phyloP scores from a whole-genome alignment of 37 sponge, comb jelly and placozoan genomes.

The Dysidea cf. avara region DNA sequence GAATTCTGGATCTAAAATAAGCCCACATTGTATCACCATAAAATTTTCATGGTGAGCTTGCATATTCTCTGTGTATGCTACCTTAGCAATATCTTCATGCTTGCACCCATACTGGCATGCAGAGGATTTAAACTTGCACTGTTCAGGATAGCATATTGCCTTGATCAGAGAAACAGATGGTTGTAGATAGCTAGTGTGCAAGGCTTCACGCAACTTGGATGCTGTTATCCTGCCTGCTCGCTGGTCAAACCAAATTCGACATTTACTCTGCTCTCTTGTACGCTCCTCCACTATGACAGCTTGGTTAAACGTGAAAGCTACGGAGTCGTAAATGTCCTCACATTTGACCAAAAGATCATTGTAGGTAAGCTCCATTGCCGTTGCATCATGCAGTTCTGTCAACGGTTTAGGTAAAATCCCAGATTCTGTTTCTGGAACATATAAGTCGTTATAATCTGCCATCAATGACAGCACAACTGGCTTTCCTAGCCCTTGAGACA shows the following conservation, averaged over 20 bases:
- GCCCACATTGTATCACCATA: conserved; percentile 9
- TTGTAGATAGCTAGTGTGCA: conserved; percentile 12
- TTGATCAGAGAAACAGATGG: conserved; percentile 39
- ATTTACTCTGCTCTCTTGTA: conserved; percentile 12
- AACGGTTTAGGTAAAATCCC: conserved; percentile 4
- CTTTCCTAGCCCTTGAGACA: neutral
- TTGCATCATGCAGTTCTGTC: conserved; percentile 24
- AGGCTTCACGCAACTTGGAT: conserved; percentile 28
- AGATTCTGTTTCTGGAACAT: neutral
- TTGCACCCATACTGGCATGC: conserved; percentile 35
- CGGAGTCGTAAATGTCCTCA: conserved; percentile 23
- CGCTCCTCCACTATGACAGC: neutral
- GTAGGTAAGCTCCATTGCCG: conserved; percentile 3
- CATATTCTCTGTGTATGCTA: neutral
- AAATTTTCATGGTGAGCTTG: conserved; percentile 11
- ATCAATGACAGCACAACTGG: conserved; percentile 31
- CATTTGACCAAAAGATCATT: conserved; percentile 27
- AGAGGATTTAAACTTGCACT: conserved; percentile 8
- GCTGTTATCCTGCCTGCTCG: conserved; percentile 52
- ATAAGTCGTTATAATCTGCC: conserved; percentile 13
- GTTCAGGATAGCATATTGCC: conserved; percentile 37
- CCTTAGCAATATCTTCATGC: conserved; percentile 40
- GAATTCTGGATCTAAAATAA: conserved; percentile 10
- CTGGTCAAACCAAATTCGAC: conserved; percentile 49
- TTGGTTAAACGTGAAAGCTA: conserved; percentile 24